Conservation (phyloP, 1,140 invertebrate genomes). For the Zaprionus taronus region DNA sequence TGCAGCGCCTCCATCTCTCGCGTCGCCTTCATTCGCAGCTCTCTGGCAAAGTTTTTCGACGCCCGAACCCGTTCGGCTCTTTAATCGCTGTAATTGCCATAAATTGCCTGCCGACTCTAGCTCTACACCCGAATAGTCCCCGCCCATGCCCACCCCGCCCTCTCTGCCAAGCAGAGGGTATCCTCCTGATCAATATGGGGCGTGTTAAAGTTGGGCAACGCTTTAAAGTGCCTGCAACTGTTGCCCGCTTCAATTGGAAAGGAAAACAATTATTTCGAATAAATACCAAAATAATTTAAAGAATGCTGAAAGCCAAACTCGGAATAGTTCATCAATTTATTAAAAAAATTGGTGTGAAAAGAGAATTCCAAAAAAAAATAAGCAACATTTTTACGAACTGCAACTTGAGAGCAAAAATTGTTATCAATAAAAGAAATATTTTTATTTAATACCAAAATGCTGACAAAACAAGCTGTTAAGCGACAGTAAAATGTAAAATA, state of each 20-base stretch:
- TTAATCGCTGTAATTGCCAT: slow-evolving; percentile 75
- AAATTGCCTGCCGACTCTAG: slow-evolving; percentile 52
- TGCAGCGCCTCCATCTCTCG: neutral
- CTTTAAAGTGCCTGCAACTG: slow-evolving; percentile 1
- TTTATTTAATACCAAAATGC: neutral
- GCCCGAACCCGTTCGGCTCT: slow-evolving; percentile 51
- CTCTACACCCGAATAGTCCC: neutral
- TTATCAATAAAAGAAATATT: neutral
- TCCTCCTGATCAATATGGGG: neutral
- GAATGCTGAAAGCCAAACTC: neutral
- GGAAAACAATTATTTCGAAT: neutral
- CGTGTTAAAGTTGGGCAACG: neutral
- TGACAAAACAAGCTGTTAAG: neutral
- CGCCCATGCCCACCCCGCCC: neutral
- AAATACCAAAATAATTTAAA: neutral
- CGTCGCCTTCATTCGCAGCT: neutral
- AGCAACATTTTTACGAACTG: neutral
- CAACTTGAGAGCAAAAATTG: neutral
- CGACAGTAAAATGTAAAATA: too few relatives aligned
- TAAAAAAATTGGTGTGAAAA: neutral
- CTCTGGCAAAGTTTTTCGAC: slow-evolving; percentile 32
- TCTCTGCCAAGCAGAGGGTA: neutral
- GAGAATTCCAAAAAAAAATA: neutral
- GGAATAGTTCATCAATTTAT: too few relatives aligned
- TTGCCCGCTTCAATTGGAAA: neutral